Evolutionary conservation across 2,113 vertebrate species (phyloP).

Genomic region (Gracilinanus agilis): DNA sequence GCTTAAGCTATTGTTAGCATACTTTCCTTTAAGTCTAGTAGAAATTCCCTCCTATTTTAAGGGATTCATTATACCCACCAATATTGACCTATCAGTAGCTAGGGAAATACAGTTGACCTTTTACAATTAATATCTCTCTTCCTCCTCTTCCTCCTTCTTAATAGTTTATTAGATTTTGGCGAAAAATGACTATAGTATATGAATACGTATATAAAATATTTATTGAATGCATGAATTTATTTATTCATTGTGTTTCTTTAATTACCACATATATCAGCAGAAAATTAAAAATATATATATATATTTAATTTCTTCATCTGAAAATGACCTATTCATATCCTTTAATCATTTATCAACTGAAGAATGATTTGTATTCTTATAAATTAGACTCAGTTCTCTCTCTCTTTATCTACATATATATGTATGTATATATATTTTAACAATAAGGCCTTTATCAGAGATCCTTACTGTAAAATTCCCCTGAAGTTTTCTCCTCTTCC

Average conservation of each 20-base stretch:
- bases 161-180: background rate
- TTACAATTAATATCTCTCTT: background rate
- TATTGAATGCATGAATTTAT: background rate
- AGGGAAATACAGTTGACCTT: background rate
- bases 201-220: background rate
- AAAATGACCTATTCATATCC: too few species aligned
- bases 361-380: too few species aligned
- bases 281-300: background rate
- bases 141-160: background rate
- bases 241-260: background rate
- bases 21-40: background rate
- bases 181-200: conserved; percentile 5
- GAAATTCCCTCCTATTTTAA: background rate
- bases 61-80: background rate
- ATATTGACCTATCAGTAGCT: background rate
- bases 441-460: too few species aligned
- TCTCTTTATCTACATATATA: too few species aligned
- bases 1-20: background rate
- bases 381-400: too few species aligned
- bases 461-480: too few species aligned
- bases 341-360: too few species aligned
- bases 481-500: too few species aligned
- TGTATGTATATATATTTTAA: too few species aligned
- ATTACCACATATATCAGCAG: background rate
- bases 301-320: too few species aligned